Conservation (phyloP, 2,888 invertebrate genomes). For the Ceramica pisi region DNA sequence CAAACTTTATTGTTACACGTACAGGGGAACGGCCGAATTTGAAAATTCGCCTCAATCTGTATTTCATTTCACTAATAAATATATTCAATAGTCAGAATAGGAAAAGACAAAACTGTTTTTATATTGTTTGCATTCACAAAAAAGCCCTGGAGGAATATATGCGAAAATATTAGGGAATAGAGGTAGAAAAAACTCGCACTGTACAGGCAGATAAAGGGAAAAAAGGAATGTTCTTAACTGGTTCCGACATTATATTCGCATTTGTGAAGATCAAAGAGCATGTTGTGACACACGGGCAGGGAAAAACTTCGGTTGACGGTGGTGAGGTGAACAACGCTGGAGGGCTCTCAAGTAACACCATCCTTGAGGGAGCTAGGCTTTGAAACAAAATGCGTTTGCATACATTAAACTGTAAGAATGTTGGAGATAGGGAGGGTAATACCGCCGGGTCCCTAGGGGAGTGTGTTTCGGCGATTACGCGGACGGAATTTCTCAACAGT, state of each 20-base stretch:
- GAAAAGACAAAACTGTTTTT: constrained; percentile 81
- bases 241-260: constrained; percentile 89
- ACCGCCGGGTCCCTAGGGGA: constrained; percentile 82
- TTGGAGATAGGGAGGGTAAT: constrained; percentile 88
- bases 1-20: constrained; percentile 64
- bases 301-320: constrained; percentile 82
- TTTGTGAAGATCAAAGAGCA: constrained; percentile 90
- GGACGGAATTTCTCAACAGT: constrained; percentile 86
- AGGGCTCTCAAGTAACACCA: constrained; percentile 87
- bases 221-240: constrained; percentile 84
- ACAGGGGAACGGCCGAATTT: constrained; percentile 68
- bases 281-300: constrained; percentile 85
- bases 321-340: constrained; percentile 82
- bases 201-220: constrained; percentile 80
- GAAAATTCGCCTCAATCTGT: constrained; percentile 75
- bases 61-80: constrained; percentile 79
- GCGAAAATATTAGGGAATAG: constrained; percentile 72
- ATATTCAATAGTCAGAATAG: constrained; percentile 80
- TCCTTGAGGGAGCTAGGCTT: constrained; percentile 88
- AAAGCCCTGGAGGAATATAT: constrained; percentile 78
- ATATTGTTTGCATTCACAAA: constrained; percentile 77
- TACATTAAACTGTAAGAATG: constrained; percentile 91
- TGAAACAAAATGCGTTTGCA: constrained; percentile 91
- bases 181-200: constrained; percentile 75
- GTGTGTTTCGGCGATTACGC: constrained; percentile 90